Conservation (phyloP, 1,140 invertebrate genomes). For the Cotesia vestalis region DNA sequence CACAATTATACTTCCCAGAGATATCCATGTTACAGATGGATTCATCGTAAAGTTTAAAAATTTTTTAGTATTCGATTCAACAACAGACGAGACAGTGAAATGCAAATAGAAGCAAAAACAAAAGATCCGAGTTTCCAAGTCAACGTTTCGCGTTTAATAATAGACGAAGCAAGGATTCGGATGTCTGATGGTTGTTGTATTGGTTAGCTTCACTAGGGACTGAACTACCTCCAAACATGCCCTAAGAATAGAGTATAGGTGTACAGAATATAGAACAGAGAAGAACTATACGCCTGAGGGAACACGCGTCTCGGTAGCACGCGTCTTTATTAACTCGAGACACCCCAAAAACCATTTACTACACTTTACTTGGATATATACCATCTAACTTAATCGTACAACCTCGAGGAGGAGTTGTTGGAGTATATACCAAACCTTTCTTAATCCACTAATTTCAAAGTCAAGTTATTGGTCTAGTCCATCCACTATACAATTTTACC, state of each 20-base stretch:
- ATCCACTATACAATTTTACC: background rate
- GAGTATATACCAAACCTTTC: slow-evolving; percentile 6
- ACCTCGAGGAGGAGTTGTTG: background rate
- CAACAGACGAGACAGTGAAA: too few relatives aligned
- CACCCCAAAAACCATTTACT: slow-evolving; percentile 36
- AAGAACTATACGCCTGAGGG: background rate
- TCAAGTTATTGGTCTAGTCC: slow-evolving; percentile 13
- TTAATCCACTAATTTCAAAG: slow-evolving; percentile 28
- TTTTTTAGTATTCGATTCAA: background rate
- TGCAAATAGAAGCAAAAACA: too few relatives aligned
- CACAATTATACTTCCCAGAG: background rate
- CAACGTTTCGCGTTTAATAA: too few relatives aligned
- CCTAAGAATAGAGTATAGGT: background rate
- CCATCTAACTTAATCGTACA: background rate
- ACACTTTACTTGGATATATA: slow-evolving; percentile 25
- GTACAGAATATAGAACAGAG: background rate
- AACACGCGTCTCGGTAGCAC: slow-evolving; percentile 3
- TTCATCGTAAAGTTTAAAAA: background rate
- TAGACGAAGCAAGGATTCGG: too few relatives aligned
- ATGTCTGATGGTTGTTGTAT: too few relatives aligned
- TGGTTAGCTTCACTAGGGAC: too few relatives aligned
- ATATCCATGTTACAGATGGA: background rate
- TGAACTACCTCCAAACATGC: too few relatives aligned
- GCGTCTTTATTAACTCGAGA: slow-evolving; percentile 30
- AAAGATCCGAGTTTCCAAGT: too few relatives aligned